Percentiles rank a stretch among this genome's conserved stretches.
Conservation (phyloP, 2,113 vertebrate species). For the Bucco capensis region DNA sequence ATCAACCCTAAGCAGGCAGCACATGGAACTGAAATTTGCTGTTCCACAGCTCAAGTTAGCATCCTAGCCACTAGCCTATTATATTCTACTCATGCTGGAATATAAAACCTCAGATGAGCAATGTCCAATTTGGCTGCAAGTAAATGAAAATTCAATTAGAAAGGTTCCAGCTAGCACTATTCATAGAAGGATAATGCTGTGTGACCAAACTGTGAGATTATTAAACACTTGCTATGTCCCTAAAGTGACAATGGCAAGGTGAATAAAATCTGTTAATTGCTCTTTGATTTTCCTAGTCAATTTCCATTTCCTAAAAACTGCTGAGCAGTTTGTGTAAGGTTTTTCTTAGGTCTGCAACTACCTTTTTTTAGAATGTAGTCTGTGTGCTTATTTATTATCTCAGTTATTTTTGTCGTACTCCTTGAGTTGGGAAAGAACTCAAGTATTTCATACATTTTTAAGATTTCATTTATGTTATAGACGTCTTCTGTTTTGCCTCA, state of each 20-base stretch:
- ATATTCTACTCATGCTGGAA: not conserved
- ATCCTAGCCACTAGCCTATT: not conserved
- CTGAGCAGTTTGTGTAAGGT: not conserved
- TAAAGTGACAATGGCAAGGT: not conserved
- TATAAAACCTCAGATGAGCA: not conserved
- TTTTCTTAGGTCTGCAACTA: not conserved
- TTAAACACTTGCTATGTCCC: not conserved
- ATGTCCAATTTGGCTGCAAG: not conserved
- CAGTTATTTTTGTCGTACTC: not conserved
- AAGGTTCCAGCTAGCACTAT: not conserved
- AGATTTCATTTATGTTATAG: not conserved
- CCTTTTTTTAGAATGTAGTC: not conserved
- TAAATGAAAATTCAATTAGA: not conserved
- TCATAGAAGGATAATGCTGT: not conserved
- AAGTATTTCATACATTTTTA: not conserved
- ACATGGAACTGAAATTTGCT: not conserved
- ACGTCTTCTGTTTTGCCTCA: not conserved
- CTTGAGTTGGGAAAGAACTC: not conserved
- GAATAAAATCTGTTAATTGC: not conserved
- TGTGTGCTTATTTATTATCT: not conserved
- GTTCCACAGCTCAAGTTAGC: not conserved
- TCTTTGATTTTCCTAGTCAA: not conserved
- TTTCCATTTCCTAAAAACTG: not conserved
- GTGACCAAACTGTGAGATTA: not conserved
- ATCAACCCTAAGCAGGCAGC: not conserved